A percentile compares a stretch with the other conserved stretches of the same genome.
phyloP scores from a whole-genome alignment of 1,140 invertebrate species.

The Drosophila kepulauana region DNA sequence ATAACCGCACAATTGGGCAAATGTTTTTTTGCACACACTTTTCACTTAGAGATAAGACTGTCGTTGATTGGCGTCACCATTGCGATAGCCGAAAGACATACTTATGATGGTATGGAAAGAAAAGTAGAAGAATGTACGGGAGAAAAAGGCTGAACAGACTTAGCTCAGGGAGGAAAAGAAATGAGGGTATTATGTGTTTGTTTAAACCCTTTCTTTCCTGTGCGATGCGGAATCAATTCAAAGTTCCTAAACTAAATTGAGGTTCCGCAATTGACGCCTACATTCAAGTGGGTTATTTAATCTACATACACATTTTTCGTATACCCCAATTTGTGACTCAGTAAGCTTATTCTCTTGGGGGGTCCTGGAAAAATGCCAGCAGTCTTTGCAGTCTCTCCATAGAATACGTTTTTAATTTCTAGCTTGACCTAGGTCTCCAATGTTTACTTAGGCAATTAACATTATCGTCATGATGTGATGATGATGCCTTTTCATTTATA shows the following conservation, averaged over 20 bases:
- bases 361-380: not conserved
- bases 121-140: not conserved
- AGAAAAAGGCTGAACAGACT: not conserved
- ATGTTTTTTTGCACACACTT: slow-evolving; percentile 9
- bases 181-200: not conserved
- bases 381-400: not conserved
- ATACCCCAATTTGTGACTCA: not conserved
- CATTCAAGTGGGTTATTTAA: slow-evolving; percentile 3
- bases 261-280: slow-evolving; percentile 25
- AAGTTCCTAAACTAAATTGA: slow-evolving; percentile 28
- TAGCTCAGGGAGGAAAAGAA: not conserved
- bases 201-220: slow-evolving; percentile 44
- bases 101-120: not conserved
- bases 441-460: not conserved
- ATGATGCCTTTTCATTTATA: too few species aligned
- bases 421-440: not conserved
- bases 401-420: not conserved
- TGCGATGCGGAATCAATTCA: slow-evolving; percentile 40
- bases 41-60: slow-evolving; percentile 13
- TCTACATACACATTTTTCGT: not conserved
- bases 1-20: slow-evolving; percentile 4
- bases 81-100: not conserved
- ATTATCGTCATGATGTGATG: not conserved
- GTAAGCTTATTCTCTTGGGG: not conserved
- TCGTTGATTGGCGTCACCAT: not conserved